A percentile compares a stretch with the other conserved stretches of the same genome.
Evolutionary conservation across 2,113 vertebrate species (phyloP).

Genomic region (Leiothrix lutea): DNA sequence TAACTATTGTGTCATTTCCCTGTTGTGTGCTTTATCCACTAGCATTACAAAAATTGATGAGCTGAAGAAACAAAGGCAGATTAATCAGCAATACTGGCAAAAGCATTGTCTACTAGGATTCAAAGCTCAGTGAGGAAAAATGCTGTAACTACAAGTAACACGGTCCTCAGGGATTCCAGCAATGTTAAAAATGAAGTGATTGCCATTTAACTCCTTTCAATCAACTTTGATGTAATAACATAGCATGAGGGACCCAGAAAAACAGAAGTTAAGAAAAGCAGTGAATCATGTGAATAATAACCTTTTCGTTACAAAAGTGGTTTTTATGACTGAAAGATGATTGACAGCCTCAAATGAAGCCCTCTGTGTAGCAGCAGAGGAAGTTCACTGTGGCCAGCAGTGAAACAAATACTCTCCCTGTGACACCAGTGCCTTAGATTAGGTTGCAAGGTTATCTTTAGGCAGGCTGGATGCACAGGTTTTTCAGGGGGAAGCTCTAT

Average conservation of each 20-base stretch:
- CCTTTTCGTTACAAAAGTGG: neutral
- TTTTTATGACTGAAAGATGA: neutral
- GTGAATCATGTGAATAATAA: slow-evolving; percentile 1
- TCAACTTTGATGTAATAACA: slow-evolving; percentile 22
- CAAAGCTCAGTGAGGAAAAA: slow-evolving; percentile 24
- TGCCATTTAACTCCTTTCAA: slow-evolving; percentile 56
- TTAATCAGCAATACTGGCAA: neutral
- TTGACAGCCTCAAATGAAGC: neutral
- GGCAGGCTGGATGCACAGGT: neutral
- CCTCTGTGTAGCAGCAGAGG: neutral
- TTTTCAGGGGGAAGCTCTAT: neutral
- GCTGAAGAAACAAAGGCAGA: slow-evolving; percentile 22
- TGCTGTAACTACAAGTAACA: slow-evolving; percentile 48
- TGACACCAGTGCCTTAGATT: neutral
- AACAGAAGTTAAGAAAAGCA: slow-evolving; percentile 18
- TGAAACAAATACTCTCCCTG: neutral
- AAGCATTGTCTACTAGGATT: slow-evolving; percentile 1
- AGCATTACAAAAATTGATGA: neutral
- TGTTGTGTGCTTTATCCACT: neutral
- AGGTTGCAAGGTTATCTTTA: neutral
- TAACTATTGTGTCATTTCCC: neutral
- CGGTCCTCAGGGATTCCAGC: slow-evolving; percentile 23
- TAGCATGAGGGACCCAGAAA: neutral
- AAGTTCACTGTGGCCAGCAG: neutral
- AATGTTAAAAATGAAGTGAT: slow-evolving; percentile 34